Base-by-base conservation (phyloP, 2,888 invertebrate species). In the Calameuta idolon region DNA sequence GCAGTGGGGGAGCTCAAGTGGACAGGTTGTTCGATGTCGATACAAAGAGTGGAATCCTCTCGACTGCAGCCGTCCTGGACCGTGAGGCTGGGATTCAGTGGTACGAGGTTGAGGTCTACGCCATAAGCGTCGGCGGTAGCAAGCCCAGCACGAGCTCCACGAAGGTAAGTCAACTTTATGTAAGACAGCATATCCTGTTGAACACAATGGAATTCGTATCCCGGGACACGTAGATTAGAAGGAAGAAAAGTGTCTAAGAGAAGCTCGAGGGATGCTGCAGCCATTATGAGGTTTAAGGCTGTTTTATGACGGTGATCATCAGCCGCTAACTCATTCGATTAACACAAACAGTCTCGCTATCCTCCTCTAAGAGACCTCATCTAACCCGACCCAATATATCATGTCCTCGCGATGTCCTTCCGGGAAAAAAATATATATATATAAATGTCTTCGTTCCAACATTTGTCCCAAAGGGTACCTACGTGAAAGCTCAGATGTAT, bases 1-100 rank as follows among this genome's bases (percentile, higher is more conserved):
- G 94, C 90, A 92, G 92, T 83, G 93, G 92, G 83, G 95, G 95
- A 81, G 94, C 93, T 85, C 96, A 96, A 93, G 96, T 97, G 89
- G 97, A 97, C 92, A 94, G 97, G 88, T 93, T 97, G 87, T 99
- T 99, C 91, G 97, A 97, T 89, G 96, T 99, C 88, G 98, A 98
- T 92, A 94, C 96, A 34, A 96, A 96, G 84, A 93, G 96, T 89
- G 98, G 98, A 74, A 96, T 97, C 87, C 92, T 99, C 85, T 96
- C 97, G 73, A 97, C 97, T 30, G 96, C 97, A 30, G 95, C 95
- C 73, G 94, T 95, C 81, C 92, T 97, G 91, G 97, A 98, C 92
- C 94, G 97, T 78, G 98, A 98, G 92, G 94, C 95, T 83, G 97
- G 97, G 55, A 94, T 96, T 79, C 96, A 95, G 88, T 94, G 94